Evolutionary conservation across 2,113 vertebrate genomes (phyloP).

Genomic region (Corythoichthys intestinalis): DNA sequence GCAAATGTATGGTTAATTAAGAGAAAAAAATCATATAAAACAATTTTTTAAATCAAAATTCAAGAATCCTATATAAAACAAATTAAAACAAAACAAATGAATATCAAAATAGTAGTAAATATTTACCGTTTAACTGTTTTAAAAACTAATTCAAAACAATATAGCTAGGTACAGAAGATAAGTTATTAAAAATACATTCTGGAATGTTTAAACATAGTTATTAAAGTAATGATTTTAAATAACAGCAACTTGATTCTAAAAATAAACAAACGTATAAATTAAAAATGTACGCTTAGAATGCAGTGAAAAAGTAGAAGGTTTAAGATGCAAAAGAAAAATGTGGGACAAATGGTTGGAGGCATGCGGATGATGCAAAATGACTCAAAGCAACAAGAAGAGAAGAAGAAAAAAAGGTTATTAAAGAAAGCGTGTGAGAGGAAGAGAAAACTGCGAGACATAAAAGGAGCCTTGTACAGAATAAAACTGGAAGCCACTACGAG

Average conservation of each 20-base stretch:
- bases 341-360: not conserved
- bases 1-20: too few species aligned
- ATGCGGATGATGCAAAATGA: conserved; percentile 13
- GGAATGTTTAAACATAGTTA: not conserved
- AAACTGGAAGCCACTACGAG: conserved; percentile 9
- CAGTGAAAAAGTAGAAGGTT: not conserved
- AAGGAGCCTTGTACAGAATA: conserved; percentile 40
- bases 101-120: too few species aligned
- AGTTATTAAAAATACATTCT: not conserved
- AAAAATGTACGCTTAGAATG: not conserved
- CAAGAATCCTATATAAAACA: too few species aligned
- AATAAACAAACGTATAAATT: not conserved
- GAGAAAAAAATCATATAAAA: too few species aligned
- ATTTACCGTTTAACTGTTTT: too few species aligned
- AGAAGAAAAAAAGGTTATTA: conserved; percentile 21
- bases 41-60: too few species aligned
- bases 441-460: conserved; percentile 46
- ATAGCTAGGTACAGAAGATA: not conserved
- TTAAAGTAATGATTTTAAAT: not conserved
- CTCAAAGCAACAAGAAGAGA: conserved; percentile 34
- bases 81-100: too few species aligned
- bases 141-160: not conserved
- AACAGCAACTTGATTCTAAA: not conserved
- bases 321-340: not conserved
- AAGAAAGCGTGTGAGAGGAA: conserved; percentile 16